phyloP scores from a whole-genome alignment of 2,888 invertebrate genomes.

The Hirudinaria manillensis region DNA sequence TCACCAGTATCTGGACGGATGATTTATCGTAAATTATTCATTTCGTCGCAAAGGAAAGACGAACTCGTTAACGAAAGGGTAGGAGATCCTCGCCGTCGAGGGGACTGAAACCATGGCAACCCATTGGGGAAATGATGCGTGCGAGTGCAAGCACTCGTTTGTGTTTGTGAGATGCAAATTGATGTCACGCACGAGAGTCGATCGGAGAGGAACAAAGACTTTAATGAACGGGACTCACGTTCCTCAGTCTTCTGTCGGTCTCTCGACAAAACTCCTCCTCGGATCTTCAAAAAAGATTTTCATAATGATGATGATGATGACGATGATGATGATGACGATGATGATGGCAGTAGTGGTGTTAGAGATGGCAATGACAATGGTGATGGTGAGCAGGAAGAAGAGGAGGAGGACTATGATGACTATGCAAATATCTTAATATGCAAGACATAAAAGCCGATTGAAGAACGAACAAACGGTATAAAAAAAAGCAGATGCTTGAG shows the following conservation, averaged over 20 bases:
- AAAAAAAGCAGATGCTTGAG: too few species aligned
- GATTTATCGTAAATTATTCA: background rate
- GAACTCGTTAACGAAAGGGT: too few species aligned
- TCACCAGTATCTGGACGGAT: background rate
- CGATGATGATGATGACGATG: slow-evolving; percentile 7
- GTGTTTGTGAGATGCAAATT: too few species aligned
- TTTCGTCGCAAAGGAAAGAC: background rate
- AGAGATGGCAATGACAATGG: background rate
- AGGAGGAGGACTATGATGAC: background rate
- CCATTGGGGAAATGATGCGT: too few species aligned
- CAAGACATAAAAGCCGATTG: too few species aligned
- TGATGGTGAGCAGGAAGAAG: background rate
- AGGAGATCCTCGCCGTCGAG: too few species aligned
- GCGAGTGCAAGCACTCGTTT: too few species aligned
- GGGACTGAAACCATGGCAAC: too few species aligned
- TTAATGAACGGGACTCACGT: background rate
- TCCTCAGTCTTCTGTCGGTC: slow-evolving; percentile 5
- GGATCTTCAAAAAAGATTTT: background rate
- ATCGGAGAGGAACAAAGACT: too few species aligned
- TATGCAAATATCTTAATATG: too few species aligned
- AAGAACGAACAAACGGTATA: too few species aligned
- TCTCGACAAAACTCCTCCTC: background rate
- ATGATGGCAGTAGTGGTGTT: background rate
- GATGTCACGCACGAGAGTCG: too few species aligned
- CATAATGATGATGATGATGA: slow-evolving; percentile 17